Conservation (phyloP, 1,140 invertebrate species). For the Tetramorium alpestre region DNA sequence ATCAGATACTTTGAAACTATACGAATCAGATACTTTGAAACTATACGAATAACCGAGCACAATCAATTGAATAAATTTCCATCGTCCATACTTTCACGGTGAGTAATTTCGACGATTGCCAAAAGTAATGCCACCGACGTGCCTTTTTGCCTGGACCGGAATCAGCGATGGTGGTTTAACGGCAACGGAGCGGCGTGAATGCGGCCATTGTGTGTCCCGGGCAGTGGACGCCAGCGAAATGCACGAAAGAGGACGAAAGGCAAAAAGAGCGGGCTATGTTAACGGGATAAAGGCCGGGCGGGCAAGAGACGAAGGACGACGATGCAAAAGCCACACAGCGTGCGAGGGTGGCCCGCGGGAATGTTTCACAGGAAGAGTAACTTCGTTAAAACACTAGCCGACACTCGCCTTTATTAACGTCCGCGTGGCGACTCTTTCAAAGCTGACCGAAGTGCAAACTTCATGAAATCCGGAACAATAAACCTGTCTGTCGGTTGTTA, state of each 20-base stretch:
- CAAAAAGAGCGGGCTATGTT: slow-evolving; percentile 30
- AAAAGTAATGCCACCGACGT: slow-evolving; percentile 23
- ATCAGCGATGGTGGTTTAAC: slow-evolving; percentile 44
- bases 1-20: neutral
- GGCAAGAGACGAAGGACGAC: neutral
- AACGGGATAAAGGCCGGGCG: slow-evolving; percentile 45
- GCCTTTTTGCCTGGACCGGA: slow-evolving; percentile 22
- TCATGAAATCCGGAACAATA: slow-evolving; percentile 38
- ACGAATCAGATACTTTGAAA: neutral
- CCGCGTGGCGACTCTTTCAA: slow-evolving; percentile 54
- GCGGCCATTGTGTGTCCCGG: slow-evolving; percentile 42
- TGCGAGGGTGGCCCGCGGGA: slow-evolving; percentile 15
- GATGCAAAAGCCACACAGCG: slow-evolving; percentile 33
- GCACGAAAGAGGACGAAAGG: slow-evolving; percentile 7
- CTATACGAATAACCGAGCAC: neutral
- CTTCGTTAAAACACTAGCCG: slow-evolving; percentile 63
- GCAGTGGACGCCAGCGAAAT: slow-evolving; percentile 1
- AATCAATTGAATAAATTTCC: neutral
- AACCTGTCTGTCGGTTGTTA: slow-evolving; percentile 2
- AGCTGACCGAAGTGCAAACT: slow-evolving; percentile 40
- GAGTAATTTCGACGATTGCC: slow-evolving; percentile 37
- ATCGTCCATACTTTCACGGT: neutral
- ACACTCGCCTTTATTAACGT: slow-evolving; percentile 57
- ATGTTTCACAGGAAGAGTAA: slow-evolving; percentile 54
- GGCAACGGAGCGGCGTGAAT: slow-evolving; percentile 30